phyloP scores from a whole-genome alignment of 1,140 invertebrate genomes.

The Zaprionus camerounensis region DNA sequence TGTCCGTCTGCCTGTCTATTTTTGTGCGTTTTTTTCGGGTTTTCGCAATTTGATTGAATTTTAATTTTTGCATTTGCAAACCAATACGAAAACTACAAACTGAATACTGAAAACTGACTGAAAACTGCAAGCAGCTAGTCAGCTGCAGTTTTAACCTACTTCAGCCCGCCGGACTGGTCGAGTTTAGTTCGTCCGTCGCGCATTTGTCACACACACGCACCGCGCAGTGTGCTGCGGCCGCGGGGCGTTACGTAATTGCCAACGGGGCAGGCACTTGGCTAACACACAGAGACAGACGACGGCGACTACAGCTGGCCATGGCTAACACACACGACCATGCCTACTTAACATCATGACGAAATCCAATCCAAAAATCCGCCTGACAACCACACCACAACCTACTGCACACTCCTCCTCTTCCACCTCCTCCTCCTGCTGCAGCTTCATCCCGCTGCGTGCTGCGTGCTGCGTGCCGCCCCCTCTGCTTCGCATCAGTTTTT shows the following conservation, averaged over 20 bases:
- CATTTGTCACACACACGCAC: conserved; percentile 57
- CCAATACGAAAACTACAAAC: conserved; percentile 52
- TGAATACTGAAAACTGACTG: conserved; percentile 28
- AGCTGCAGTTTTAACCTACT: conserved; percentile 61
- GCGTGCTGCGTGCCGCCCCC: conserved; percentile 12
- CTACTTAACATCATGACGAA: conserved; percentile 57
- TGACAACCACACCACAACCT: conserved; percentile 36
- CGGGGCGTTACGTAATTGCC: conserved; percentile 52
- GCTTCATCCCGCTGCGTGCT: not conserved
- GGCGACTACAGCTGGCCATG: conserved; percentile 40
- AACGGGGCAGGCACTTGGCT: conserved; percentile 52
- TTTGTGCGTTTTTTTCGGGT: conserved; percentile 29
- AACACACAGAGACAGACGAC: conserved; percentile 22
- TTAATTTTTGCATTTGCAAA: conserved; percentile 63
- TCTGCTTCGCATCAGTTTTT: conserved; percentile 30
- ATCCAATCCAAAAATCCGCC: conserved; percentile 35
- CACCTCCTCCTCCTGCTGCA: not conserved
- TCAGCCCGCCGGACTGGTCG: conserved; percentile 41
- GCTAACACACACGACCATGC: conserved; percentile 39
- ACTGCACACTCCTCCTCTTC: not conserved
- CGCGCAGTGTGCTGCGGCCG: conserved; percentile 14
- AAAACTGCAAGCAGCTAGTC: conserved; percentile 38
- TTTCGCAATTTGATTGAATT: conserved; percentile 72
- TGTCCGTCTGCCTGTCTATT: conserved; percentile 22
- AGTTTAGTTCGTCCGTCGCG: conserved; percentile 53